Base-by-base conservation (phyloP, 2,797 vertebrate species). In the Muscicapa comitata region DNA sequence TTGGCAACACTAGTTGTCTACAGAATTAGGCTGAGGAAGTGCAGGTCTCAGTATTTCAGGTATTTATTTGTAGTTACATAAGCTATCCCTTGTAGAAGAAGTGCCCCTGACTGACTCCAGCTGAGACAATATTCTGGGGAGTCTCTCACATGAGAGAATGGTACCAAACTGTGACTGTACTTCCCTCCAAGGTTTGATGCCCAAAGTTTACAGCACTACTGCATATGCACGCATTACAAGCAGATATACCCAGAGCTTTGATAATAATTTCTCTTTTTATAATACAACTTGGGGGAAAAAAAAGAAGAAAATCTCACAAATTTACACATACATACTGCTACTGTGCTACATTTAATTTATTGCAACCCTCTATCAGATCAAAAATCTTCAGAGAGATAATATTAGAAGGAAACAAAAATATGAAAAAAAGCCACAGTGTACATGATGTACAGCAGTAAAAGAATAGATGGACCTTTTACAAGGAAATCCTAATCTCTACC, bases 281-380 rank as follows among this genome's bases (percentile, higher is more conserved):
- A 43, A 51, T 21, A 29, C 9, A 29, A n/a, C 14, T 40, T 9
- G 2, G 8, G 2, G 8, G 1, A 15, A 26, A 48, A 48, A 7
- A 45, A 26, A 28, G 17, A 28, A 35, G 16, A 57, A 19, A 38
- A 59, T 6, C 24, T n/a, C n/a, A 26, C 23, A 48, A 45, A 12
- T 17, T 48, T 73, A 61, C 29, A 67, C 0, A 0, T 29, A 25
- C 10, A 54, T 19, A 53, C 4, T 2, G 1, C 23, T 55, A 67
- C 3, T 71, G 28, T 61, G 15, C 15, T 58, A 18, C 11, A 3
- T 14, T 63, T 54, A 31, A 40, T 75, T 71, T 62, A 75, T 13
- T 59, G 48, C 0, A 2, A 51, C 16, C 13, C 31, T 26, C 26
- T 62, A 57, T n/a, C 84, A 63, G 12, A 13, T 67, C 17, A 83